Evolutionary conservation across 2,888 invertebrate species (phyloP).

Genomic region (Axea sp.): DNA sequence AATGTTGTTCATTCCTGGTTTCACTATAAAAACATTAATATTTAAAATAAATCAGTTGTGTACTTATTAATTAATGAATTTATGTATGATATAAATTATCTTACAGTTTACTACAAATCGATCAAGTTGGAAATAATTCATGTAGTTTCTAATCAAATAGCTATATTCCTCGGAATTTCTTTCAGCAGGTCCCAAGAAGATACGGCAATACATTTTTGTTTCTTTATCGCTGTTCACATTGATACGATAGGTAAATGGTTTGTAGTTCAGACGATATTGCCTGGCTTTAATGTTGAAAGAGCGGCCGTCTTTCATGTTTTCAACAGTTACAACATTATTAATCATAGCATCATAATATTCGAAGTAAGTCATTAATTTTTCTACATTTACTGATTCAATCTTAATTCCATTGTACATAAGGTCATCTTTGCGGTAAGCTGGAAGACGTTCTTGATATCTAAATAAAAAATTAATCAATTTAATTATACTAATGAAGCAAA

Average conservation of each 20-base stretch:
- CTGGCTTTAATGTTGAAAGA: conserved; percentile 82
- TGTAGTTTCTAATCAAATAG: conserved; percentile 76
- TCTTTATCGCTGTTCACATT: conserved; percentile 83
- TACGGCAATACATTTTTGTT: conserved; percentile 82
- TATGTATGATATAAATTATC: too few relatives aligned
- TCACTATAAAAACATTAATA: conserved; percentile 68
- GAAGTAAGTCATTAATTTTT: conserved; percentile 85
- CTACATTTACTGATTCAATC: conserved; percentile 84
- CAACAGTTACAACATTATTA: conserved; percentile 82
- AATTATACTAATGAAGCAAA: too few relatives aligned
- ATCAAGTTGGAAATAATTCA: conserved; percentile 84
- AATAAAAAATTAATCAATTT: background rate
- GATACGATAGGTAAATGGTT: conserved; percentile 84
- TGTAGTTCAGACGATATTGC: conserved; percentile 86
- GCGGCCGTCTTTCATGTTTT: conserved; percentile 79
- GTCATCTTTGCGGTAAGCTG: conserved; percentile 83
- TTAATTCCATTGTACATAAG: conserved; percentile 82
- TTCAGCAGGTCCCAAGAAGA: conserved; percentile 86
- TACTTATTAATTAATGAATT: background rate
- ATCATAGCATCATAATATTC: conserved; percentile 83
- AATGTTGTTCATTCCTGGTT: conserved; percentile 73
- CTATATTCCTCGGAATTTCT: conserved; percentile 81
- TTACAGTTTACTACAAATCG: conserved; percentile 81
- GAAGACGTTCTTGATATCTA: conserved; percentile 82
- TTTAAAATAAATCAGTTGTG: background rate